A percentile compares a stretch with the other conserved stretches of the same genome.
Evolutionary conservation across 2,113 vertebrate genomes (phyloP).

Genomic region (Ptyas mucosa): DNA sequence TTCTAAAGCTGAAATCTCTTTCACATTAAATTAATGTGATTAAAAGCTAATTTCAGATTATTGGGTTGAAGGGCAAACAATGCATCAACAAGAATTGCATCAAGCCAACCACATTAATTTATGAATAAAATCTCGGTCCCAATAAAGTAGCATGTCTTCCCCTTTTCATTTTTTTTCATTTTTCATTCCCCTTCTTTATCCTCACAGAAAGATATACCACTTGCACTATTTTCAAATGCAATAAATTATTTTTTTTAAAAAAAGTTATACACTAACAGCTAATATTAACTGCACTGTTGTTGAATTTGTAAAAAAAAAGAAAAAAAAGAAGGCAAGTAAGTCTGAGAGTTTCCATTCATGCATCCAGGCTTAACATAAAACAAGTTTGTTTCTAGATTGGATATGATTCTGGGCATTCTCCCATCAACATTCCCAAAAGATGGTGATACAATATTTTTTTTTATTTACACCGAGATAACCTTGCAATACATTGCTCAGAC

Average conservation of each 20-base stretch:
- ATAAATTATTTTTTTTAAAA: slow-evolving; percentile 51
- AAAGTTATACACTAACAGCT: slow-evolving; percentile 33
- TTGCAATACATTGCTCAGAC: neutral
- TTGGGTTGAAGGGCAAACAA: slow-evolving; percentile 19
- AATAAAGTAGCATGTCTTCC: slow-evolving; percentile 48
- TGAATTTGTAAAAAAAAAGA: slow-evolving; percentile 12
- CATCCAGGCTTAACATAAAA: slow-evolving; percentile 26
- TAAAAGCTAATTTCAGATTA: slow-evolving; percentile 20
- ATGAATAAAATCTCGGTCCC: slow-evolving; percentile 37
- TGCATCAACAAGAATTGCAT: slow-evolving; percentile 30
- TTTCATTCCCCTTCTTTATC: neutral
- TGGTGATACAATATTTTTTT: neutral
- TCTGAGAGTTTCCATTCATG: slow-evolving; percentile 28
- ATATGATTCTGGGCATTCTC: neutral
- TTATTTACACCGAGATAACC: neutral
- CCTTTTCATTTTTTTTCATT: neutral
- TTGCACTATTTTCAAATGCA: slow-evolving; percentile 47
- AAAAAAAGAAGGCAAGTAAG: slow-evolving; percentile 2
- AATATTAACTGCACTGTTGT: slow-evolving; percentile 13
- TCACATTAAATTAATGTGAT: neutral
- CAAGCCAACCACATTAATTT: slow-evolving; percentile 28
- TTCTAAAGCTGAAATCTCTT: slow-evolving; percentile 20
- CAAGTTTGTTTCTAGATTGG: slow-evolving; percentile 2
- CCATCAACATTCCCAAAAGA: neutral
- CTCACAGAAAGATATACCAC: slow-evolving; percentile 39